Percentiles rank a stretch among this genome's conserved stretches.
phyloP scores from a whole-genome alignment of 2,797 vertebrate genomes.

The Phyllotis vaccarum region DNA sequence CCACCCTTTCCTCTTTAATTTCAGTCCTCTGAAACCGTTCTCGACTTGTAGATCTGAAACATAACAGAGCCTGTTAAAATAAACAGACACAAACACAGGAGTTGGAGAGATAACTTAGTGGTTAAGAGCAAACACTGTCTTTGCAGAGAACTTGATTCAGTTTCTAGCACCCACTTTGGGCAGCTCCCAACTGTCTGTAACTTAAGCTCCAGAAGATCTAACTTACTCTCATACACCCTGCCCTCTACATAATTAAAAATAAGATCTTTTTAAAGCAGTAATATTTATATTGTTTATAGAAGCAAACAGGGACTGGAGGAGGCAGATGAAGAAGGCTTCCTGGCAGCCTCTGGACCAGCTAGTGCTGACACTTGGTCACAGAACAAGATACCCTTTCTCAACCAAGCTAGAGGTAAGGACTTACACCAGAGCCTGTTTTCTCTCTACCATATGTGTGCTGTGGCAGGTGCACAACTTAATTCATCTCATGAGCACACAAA shows the following conservation, averaged over 20 bases:
- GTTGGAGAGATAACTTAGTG: background rate
- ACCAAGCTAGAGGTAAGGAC: background rate
- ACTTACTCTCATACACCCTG: background rate
- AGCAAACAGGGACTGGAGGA: background rate
- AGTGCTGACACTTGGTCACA: too few species aligned
- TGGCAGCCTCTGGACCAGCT: background rate
- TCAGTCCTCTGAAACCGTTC: background rate
- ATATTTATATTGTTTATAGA: background rate
- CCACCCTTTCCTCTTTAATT: background rate
- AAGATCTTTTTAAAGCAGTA: background rate
- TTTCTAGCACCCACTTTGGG: background rate
- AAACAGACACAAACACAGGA: background rate
- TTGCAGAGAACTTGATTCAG: background rate
- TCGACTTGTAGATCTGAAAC: background rate
- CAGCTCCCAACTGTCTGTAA: too few species aligned
- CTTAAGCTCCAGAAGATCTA: background rate
- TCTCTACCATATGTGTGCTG: background rate
- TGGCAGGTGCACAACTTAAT: background rate
- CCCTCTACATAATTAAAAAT: background rate
- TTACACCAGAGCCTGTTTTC: background rate
- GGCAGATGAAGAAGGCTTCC: background rate
- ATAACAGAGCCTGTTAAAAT: background rate
- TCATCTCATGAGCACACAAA: background rate
- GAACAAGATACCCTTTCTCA: background rate
- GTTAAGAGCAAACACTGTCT: background rate